A percentile compares a stretch with the other conserved stretches of the same genome.
These are phyloP conservation scores for Branchinecta lynchi DNA, from an alignment of 1,140 invertebrate species.

Conservation along the genomic window DNA sequence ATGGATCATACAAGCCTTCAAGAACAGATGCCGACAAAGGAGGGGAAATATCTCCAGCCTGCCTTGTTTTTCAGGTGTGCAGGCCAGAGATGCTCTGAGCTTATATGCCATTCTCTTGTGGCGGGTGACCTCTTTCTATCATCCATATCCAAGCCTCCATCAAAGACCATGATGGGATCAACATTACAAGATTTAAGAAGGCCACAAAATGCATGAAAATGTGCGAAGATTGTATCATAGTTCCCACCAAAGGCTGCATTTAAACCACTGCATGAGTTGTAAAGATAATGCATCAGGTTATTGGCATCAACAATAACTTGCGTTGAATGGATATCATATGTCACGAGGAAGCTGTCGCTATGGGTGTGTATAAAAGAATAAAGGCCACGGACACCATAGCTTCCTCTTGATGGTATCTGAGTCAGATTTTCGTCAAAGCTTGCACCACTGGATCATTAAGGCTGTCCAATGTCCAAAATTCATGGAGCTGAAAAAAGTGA, in stretches of 20 bases:
- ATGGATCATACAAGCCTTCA: constrained; percentile 44
- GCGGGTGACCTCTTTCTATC: constrained; percentile 51
- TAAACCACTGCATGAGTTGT: constrained; percentile 40
- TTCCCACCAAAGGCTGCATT: constrained; percentile 67
- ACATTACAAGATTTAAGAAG: constrained; percentile 53
- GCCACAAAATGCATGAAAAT: constrained; percentile 50
- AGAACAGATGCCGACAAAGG: constrained; percentile 52
- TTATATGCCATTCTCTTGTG: constrained; percentile 44
- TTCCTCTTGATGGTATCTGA: neutral
- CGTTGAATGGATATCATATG: constrained; percentile 47
- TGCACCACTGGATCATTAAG: neutral
- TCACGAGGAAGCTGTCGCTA: constrained; percentile 44
- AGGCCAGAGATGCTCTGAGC: constrained; percentile 34
- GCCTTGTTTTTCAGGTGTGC: constrained; percentile 19
- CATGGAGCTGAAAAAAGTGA: neutral
- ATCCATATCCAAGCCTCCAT: constrained; percentile 54
- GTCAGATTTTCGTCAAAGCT: constrained; percentile 12
- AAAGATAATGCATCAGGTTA: constrained; percentile 55
- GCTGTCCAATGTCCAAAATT: constrained; percentile 7
- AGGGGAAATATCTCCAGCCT: constrained; percentile 44
- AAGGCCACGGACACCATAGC: constrained; percentile 62
- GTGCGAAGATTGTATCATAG: constrained; percentile 54
- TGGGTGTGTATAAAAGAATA: constrained; percentile 57
- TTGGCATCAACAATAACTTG: constrained; percentile 66
- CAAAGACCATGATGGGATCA: constrained; percentile 57